A percentile compares a stretch with the other conserved stretches of the same genome.
phyloP scores from a whole-genome alignment of 2,888 invertebrate genomes.

The Dynastes hyllus region DNA sequence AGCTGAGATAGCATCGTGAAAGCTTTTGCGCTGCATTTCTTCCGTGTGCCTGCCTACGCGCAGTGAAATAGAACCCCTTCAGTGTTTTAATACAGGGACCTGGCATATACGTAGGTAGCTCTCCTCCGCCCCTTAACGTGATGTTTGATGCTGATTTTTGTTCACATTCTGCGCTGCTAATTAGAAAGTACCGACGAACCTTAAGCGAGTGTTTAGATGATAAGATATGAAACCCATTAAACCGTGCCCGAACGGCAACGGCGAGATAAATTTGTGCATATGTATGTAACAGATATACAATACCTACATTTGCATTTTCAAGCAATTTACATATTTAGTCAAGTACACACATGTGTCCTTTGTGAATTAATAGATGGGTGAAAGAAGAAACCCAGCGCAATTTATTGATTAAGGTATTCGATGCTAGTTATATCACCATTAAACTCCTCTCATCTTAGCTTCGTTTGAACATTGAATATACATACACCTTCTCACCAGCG shows the following conservation, averaged over 20 bases:
- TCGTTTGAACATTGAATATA: too few relatives aligned
- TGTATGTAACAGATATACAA: slow-evolving; percentile 13
- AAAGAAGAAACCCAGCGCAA: not conserved
- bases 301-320: slow-evolving; percentile 6
- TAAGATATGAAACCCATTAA: slow-evolving; percentile 40
- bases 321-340: slow-evolving; percentile 2
- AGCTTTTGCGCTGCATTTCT: slow-evolving; percentile 26
- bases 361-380: not conserved
- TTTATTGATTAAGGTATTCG: not conserved
- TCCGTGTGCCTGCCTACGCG: slow-evolving; percentile 15
- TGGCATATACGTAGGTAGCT: not conserved
- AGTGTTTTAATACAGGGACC: not conserved
- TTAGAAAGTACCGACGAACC: slow-evolving; percentile 20
- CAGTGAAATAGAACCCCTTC: slow-evolving; percentile 13
- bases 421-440: too few relatives aligned
- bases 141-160: slow-evolving; percentile 15
- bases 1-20: slow-evolving; percentile 25
- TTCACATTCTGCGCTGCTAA: slow-evolving; percentile 19
- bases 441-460: too few relatives aligned
- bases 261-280: slow-evolving; percentile 25
- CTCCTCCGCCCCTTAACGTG: not conserved
- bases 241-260: not conserved
- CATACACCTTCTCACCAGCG: too few relatives aligned
- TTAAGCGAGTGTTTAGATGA: slow-evolving; percentile 28
- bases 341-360: not conserved